These are phyloP conservation scores for Leptinotarsa haldemani DNA, from an alignment of 2,888 invertebrate species.

Conservation along the genomic window DNA sequence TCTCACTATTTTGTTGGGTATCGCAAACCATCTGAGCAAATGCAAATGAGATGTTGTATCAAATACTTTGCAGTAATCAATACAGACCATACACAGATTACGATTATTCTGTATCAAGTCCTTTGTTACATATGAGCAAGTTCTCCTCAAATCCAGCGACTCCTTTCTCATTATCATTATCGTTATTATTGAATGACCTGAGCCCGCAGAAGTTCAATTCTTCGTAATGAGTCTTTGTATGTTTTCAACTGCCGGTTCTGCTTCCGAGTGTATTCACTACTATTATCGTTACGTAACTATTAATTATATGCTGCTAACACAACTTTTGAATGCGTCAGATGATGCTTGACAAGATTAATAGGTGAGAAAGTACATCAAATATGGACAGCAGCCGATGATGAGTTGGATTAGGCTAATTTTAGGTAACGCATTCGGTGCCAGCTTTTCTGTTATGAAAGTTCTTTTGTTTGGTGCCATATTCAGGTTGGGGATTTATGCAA, in stretches of 20 bases:
- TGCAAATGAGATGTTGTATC: too few species aligned
- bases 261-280: slow-evolving; percentile 13
- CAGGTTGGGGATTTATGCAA: neutral
- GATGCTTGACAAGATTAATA: slow-evolving; percentile 16
- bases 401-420: neutral
- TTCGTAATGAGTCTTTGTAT: neutral
- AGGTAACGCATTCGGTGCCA: neutral
- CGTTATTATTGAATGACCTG: neutral
- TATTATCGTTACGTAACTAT: slow-evolving; percentile 20
- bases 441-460: neutral
- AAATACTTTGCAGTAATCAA: too few species aligned
- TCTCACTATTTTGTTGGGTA: too few species aligned
- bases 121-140: too few species aligned
- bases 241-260: slow-evolving; percentile 1
- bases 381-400: neutral
- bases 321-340: slow-evolving; percentile 9
- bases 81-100: too few species aligned
- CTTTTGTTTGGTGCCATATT: neutral
- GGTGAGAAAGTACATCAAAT: slow-evolving; percentile 15
- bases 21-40: too few species aligned
- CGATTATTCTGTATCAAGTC: too few species aligned
- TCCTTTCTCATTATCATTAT: neutral
- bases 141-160: too few species aligned
- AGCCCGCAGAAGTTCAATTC: neutral
- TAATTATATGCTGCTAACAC: slow-evolving; percentile 16